Evolutionary conservation across 2,113 vertebrate species (phyloP).

Genomic region (Cavia aperea): DNA sequence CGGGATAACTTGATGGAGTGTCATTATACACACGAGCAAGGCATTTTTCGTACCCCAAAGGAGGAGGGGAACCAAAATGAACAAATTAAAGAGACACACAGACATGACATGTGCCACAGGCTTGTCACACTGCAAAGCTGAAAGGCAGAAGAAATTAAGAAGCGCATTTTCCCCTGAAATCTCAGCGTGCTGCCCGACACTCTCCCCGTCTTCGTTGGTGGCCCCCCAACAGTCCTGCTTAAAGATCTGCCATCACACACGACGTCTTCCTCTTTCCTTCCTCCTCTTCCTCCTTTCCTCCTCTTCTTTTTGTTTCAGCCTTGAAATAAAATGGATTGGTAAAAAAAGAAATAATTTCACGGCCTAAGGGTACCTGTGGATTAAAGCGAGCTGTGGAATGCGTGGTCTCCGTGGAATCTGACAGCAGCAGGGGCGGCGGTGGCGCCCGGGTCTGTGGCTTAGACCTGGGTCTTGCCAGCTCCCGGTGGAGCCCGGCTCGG

Average conservation of each 20-base stretch:
- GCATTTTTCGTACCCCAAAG: not conserved
- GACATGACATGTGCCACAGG: fast-evolving
- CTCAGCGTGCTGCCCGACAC: not conserved
- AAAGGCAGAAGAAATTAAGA: not conserved
- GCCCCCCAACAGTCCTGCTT: not conserved
- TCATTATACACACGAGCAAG: not conserved
- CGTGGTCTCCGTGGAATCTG: not conserved
- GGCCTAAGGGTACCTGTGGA: not conserved
- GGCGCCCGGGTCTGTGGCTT: not conserved
- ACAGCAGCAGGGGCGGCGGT: not conserved
- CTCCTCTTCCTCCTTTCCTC: no score
- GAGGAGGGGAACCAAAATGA: not conserved
- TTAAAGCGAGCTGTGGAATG: not conserved
- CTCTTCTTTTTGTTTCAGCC: no score
- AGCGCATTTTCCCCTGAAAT: not conserved
- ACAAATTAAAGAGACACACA: not conserved
- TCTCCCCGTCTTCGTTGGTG: not conserved
- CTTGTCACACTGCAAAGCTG: fast-evolving
- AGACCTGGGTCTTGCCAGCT: not conserved
- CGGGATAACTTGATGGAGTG: not conserved
- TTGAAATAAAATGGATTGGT: no score
- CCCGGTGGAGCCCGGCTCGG: not conserved
- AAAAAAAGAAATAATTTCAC: not conserved
- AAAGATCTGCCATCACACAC: not conserved
- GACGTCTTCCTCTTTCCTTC: not conserved